These are phyloP conservation scores for Drosophila truncata DNA, from an alignment of 1,140 invertebrate species.

Conservation along the genomic window DNA sequence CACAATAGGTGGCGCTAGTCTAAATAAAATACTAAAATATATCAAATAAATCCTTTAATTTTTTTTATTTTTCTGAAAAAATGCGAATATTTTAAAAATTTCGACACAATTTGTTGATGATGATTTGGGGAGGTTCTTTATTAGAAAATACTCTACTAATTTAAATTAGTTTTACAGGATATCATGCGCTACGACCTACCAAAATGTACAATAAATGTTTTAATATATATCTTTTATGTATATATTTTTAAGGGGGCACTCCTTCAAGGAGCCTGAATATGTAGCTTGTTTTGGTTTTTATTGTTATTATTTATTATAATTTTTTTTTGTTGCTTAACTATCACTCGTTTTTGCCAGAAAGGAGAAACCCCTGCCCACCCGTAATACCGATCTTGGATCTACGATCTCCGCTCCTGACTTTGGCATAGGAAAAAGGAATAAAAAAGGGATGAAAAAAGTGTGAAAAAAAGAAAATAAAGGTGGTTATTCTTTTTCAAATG, in stretches of 20 bases:
- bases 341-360: slow-evolving; percentile 40
- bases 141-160: slow-evolving; percentile 62
- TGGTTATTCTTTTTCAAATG: slow-evolving; percentile 6
- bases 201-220: slow-evolving; percentile 31
- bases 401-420: slow-evolving; percentile 4
- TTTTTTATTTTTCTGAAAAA: background rate
- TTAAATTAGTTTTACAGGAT: slow-evolving; percentile 37
- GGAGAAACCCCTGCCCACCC: slow-evolving; percentile 1
- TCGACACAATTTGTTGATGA: slow-evolving; percentile 24
- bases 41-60: background rate
- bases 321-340: slow-evolving; percentile 27
- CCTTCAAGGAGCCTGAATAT: slow-evolving; percentile 61
- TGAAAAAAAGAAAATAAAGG: background rate
- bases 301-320: background rate
- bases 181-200: slow-evolving; percentile 44
- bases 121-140: slow-evolving; percentile 50
- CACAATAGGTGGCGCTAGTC: background rate
- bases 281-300: slow-evolving; percentile 22
- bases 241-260: slow-evolving; percentile 23
- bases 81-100: background rate
- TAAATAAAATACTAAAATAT: background rate
- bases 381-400: slow-evolving; percentile 9
- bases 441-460: background rate
- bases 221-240: background rate
- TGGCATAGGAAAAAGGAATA: background rate